Evolutionary conservation across 2,888 invertebrate species (phyloP).

Genomic region (Cryptophagus acutangulus): DNA sequence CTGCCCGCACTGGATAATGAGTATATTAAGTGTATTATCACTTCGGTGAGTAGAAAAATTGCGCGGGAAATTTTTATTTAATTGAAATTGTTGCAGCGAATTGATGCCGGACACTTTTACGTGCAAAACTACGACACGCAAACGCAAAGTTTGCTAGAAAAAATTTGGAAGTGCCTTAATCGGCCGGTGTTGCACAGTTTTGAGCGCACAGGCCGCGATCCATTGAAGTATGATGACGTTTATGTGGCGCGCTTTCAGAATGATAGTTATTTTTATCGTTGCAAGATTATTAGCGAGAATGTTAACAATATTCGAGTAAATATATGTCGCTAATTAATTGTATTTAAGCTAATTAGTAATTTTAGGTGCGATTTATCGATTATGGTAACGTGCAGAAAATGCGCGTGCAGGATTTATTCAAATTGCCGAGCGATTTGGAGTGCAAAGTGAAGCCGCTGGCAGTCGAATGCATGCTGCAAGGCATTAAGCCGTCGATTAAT

Average conservation of each 20-base stretch:
- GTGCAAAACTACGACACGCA: slow-evolving; percentile 55
- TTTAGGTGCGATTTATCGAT: slow-evolving; percentile 72
- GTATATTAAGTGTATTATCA: slow-evolving; percentile 30
- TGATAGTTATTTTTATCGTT: slow-evolving; percentile 53
- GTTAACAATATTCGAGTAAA: slow-evolving; percentile 21
- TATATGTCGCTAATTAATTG: background rate
- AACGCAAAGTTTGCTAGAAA: slow-evolving; percentile 25
- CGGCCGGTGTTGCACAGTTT: slow-evolving; percentile 36
- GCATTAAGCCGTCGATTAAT: slow-evolving; percentile 63
- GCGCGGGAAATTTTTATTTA: slow-evolving; percentile 7
- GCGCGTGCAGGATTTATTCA: slow-evolving; percentile 47
- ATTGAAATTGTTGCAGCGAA: slow-evolving; percentile 45
- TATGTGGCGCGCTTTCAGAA: slow-evolving; percentile 57
- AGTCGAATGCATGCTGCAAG: slow-evolving; percentile 66
- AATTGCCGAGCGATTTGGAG: slow-evolving; percentile 35
- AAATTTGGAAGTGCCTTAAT: slow-evolving; percentile 47
- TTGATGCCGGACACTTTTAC: slow-evolving; percentile 66
- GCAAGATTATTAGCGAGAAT: too few relatives aligned
- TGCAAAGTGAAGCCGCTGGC: slow-evolving; percentile 55
- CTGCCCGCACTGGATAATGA: slow-evolving; percentile 33
- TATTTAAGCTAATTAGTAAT: slow-evolving; percentile 1
- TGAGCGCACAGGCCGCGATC: slow-evolving; percentile 8
- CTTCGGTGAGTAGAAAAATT: slow-evolving; percentile 26
- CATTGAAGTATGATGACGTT: slow-evolving; percentile 48
- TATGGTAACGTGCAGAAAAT: slow-evolving; percentile 62